Conservation (phyloP, 2,888 invertebrate species). For the Ennomos erosarius region DNA sequence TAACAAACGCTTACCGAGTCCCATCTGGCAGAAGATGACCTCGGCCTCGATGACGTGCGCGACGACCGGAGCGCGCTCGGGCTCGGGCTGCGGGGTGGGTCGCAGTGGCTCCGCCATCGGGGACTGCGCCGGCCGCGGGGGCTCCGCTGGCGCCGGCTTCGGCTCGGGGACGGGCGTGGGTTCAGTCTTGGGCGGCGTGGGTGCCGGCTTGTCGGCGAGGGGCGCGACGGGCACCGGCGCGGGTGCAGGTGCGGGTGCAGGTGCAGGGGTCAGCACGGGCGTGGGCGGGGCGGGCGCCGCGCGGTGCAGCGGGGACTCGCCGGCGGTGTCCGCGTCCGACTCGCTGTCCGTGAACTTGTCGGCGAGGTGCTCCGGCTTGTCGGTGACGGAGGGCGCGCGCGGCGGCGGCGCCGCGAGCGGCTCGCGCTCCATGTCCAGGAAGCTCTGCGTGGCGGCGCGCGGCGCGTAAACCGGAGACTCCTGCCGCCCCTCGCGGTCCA, state of each 20-base stretch:
- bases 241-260: slow-evolving; percentile 29
- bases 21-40: slow-evolving; percentile 90
- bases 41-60: slow-evolving; percentile 87
- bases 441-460: slow-evolving; percentile 69
- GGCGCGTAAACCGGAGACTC: slow-evolving; percentile 63
- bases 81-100: slow-evolving; percentile 50
- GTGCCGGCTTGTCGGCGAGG: slow-evolving; percentile 41
- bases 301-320: slow-evolving; percentile 77
- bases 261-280: slow-evolving; percentile 64
- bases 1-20: slow-evolving; percentile 84
- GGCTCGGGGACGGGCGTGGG: slow-evolving; percentile 43
- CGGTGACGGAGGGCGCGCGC: slow-evolving; percentile 64
- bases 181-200: slow-evolving; percentile 45
- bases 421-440: slow-evolving; percentile 81
- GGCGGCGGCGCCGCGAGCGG: slow-evolving; percentile 67
- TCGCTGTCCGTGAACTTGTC: slow-evolving; percentile 86
- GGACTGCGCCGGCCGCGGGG: slow-evolving; percentile 52
- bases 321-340: slow-evolving; percentile 80
- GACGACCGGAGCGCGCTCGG: slow-evolving; percentile 61
- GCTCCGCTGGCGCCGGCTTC: slow-evolving; percentile 37
- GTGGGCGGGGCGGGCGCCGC: slow-evolving; percentile 58
- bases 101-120: slow-evolving; percentile 41
- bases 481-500: slow-evolving; percentile 85
- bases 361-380: slow-evolving; percentile 74
- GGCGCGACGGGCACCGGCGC: slow-evolving; percentile 34